Base-by-base conservation (phyloP, 2,797 vertebrate genomes). In the Anabas testudineus region DNA sequence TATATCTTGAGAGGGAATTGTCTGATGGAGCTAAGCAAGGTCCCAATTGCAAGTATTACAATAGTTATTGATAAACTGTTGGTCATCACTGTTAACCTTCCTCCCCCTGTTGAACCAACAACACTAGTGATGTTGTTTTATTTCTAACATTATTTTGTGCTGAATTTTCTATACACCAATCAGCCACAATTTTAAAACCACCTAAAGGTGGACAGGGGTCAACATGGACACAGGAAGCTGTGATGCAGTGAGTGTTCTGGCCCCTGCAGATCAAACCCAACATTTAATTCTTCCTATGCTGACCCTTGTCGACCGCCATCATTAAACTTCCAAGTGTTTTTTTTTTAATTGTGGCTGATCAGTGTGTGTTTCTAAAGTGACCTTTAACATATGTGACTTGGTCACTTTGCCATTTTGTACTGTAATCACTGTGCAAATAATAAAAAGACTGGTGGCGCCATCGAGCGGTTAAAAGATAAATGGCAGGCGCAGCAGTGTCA, bases 391-490 rank as follows among this genome's bases (percentile, higher is more conserved):
- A 4, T 46, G 18, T 64, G n/a, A 16, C 13, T 7, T 66, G 5
- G 16, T 21, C 41, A 37, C 21, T 54, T 43, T 36, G 16, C 21
- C 41, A 37, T 21, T 54, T 43, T 36, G 13, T n/a, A 22, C 28
- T 43, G 13, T 30, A n/a, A n/a, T 22, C 19, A 37, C 24, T 43
- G 15, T 65, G 30, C 7, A 21, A 46, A 77, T 10, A 61, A 61
- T 60, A 52, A 45, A 21, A 26, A 30, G 56, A 65, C 12, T 48
- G 45, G 39, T 71, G 59, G 86, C 88, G 69, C 87, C 92, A 81
- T 82, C 90, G 54, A 76, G 89, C 36, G 93, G 80, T 66, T 12
- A 61, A 42, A 49, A 56, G 48, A 15, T 46, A 54, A 80, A 88
- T 46, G 46, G 9, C 71, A 83, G 28, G 21, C 15, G 19, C 24